Base-by-base conservation (phyloP, 2,113 vertebrate species). In the Ochotona curzoniae region DNA sequence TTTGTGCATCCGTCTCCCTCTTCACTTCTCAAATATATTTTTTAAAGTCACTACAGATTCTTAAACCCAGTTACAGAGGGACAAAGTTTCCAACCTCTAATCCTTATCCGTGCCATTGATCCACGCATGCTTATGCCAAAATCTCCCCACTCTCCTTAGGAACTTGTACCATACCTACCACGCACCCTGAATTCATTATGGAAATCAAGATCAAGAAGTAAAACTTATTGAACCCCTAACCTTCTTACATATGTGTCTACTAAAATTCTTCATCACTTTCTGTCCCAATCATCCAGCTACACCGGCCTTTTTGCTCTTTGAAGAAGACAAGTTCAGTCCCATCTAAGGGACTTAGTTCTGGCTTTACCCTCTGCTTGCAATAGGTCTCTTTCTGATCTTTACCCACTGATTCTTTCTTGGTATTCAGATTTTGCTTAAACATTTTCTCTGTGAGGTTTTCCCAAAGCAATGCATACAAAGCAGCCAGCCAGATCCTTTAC, bases 381-480 rank as follows among this genome's bases (percentile, higher is more conserved):
- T 35, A 8, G 15, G 73, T 38, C 60, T 71, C n/a, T 32, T n/a
- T 86, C 30, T 74, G 14, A 51, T 60, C n/a, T 71, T 67, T 49
- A 78, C 25, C 2, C 38, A 11, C 28, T 64, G 12, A 6, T n/a
- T 95, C 54, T 75, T 84, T 71, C 28, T 64, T 49, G 7, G 30
- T 66, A 73, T 76, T 54, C 47, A 49, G n/a, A 75, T 84, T 25
- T 74, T 84, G 12, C 15, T 76, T 54, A 91, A 94, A 49, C 64
- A 28, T 38, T 76, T 71, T 73, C 78, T 92, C 23, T 70, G 8
- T 70, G n/a, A 90, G 8, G 13, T 87, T 94, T 90, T 49, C 67
- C 57, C 69, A 70, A 89, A 76, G 14, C 73, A 92, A 81, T 67
- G 35, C 17, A 11, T 57, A 26, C 17, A 89, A 85, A 88, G 32